Evolutionary conservation across 2,113 vertebrate genomes (phyloP), one percentile per base, ranked within the genome.

Genomic region (Brienomyrus longianalis): DNA sequence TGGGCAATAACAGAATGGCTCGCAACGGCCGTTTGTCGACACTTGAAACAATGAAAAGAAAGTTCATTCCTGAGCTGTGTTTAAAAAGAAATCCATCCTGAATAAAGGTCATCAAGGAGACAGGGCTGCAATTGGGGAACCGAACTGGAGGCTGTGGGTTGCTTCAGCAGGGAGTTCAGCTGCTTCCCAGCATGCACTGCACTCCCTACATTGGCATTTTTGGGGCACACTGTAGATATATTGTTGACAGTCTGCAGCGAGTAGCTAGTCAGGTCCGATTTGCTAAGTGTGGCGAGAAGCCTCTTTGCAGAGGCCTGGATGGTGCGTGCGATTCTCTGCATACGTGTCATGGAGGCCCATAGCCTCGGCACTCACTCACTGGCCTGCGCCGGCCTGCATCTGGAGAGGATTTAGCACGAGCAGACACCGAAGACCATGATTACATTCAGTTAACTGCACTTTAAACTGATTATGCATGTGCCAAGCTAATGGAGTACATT

Each of bases 381-480:
- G 93, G 70, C 70, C 88, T 48, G 39, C 51, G 11, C 35, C 93
- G 87, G 93, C 11, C 95, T 95, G 97, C 97, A 98, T 98, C 97
- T 98, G 97, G 97, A 97, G 97, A 96, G 96, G 97, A 98, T 98
- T 98, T 98, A 98, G 97, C 31, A 96, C 96, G 93, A 97, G 97
- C 98, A 98, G 97, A 98, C 98, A 99, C 97, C 96, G 93, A 96
- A 96, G 96, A 97, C 97, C 96, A 96, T 95, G 96, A 97, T 97
- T 97, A 96, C 96, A 97, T 95, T 96, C 96, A 96, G 96, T 97
- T 97, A 96, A 96, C 96, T 97, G 96, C 96, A 96, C 95, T 96
- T 96, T 97, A 97, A 97, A 97, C 97, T 97, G 96, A 97, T 97
- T 97, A 97, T 96, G 96, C 96, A 97, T 97, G 96, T 97, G 96